A percentile compares a stretch with the other conserved stretches of the same genome.
Evolutionary conservation across 2,113 vertebrate species (phyloP).

Genomic region (Anarrhichthys ocellatus): DNA sequence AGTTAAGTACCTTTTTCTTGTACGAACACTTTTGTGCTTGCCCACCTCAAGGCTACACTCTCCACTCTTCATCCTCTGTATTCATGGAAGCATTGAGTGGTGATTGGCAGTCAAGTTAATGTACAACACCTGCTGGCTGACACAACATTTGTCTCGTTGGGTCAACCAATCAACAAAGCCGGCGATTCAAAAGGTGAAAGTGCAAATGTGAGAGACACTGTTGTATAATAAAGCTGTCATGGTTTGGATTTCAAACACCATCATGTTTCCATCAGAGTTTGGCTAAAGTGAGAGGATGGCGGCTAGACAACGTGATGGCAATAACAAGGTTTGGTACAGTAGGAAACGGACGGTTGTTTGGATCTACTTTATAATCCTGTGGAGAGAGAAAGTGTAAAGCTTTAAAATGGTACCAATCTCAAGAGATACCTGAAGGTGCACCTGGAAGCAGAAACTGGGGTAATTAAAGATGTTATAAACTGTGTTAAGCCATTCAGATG

Average conservation of each 20-base stretch:
- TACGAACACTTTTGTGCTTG: neutral
- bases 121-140: neutral
- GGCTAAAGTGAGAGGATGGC: neutral
- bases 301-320: neutral
- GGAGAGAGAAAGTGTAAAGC: neutral
- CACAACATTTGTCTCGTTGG: neutral
- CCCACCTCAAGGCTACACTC: neutral
- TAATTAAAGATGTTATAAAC: too few species aligned
- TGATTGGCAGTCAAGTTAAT: neutral
- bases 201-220: neutral
- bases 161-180: constrained; percentile 19
- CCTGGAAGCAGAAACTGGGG: too few species aligned
- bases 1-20: constrained; percentile 12
- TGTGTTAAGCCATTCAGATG: too few species aligned
- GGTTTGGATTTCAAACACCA: neutral
- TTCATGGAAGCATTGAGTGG: neutral
- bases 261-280: neutral
- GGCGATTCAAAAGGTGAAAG: constrained; percentile 7
- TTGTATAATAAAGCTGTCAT: neutral
- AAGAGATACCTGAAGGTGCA: neutral
- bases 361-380: too few species aligned
- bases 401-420: neutral
- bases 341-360: too few species aligned
- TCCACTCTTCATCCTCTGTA: neutral
- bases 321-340: neutral